Evolutionary conservation across 2,797 vertebrate genomes (phyloP).

Genomic region (Gallinago solitaria): DNA sequence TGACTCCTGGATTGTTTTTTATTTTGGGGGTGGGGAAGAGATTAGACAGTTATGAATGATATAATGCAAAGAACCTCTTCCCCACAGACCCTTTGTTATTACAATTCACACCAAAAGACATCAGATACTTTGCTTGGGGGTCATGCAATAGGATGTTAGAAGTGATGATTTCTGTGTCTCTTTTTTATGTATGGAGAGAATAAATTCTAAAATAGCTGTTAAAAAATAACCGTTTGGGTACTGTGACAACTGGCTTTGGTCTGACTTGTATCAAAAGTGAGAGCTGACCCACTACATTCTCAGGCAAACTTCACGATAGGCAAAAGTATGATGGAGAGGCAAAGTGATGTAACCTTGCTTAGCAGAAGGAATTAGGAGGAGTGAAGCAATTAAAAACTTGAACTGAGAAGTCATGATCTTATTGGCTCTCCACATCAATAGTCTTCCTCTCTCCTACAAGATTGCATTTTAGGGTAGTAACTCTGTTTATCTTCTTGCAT

Average conservation of each 20-base stretch:
- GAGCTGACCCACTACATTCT: not conserved
- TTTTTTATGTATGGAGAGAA: not conserved
- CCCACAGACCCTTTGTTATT: not conserved
- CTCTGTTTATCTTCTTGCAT: not conserved
- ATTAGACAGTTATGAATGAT: not conserved
- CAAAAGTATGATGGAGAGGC: not conserved
- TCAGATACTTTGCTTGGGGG: not conserved
- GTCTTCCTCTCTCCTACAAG: not conserved
- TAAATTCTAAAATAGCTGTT: not conserved
- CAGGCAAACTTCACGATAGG: not conserved
- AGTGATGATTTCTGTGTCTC: not conserved
- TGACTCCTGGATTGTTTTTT: not conserved
- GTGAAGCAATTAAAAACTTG: not conserved
- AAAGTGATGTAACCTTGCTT: not conserved
- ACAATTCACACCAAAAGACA: not conserved
- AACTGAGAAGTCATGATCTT: not conserved
- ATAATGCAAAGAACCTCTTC: not conserved
- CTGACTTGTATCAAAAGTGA: not conserved
- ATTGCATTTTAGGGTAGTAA: not conserved
- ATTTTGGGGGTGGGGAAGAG: not conserved
- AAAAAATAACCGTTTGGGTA: not conserved
- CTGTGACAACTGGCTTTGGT: not conserved
- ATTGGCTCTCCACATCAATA: not conserved
- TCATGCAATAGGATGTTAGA: not conserved
- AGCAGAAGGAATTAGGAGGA: not conserved